These are phyloP conservation scores for Aelia acuminata DNA, from an alignment of 2,888 invertebrate species.

Conservation along the genomic window DNA sequence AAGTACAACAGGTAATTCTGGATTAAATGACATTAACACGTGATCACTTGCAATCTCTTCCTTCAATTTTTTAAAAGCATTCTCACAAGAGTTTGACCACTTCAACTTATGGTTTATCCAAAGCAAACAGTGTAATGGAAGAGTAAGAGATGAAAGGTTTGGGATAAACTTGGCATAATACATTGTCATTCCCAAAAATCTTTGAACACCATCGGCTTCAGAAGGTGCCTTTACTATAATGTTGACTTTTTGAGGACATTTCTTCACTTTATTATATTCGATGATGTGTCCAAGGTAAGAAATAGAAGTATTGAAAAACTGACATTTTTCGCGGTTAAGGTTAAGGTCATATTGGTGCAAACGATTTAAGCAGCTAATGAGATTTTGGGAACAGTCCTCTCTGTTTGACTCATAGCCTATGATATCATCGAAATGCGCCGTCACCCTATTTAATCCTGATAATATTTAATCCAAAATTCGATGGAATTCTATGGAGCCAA, in stretches of 20 bases:
- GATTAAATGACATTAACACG: slow-evolving; percentile 16
- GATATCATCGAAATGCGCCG: neutral
- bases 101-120: neutral
- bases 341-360: neutral
- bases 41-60: slow-evolving; percentile 12
- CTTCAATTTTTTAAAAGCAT: slow-evolving; percentile 13
- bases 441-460: too few relatives aligned
- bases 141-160: neutral
- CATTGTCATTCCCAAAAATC: neutral
- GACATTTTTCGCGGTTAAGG: neutral
- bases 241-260: neutral
- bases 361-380: neutral
- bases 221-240: too few relatives aligned
- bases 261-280: neutral
- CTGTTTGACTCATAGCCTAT: neutral
- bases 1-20: neutral
- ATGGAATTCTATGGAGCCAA: too few relatives aligned
- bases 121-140: neutral
- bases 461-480: too few relatives aligned
- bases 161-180: neutral
- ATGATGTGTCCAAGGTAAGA: neutral
- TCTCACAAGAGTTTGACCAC: neutral
- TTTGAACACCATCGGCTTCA: too few relatives aligned
- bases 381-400: neutral
- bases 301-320: neutral